Conservation (phyloP, 2,113 vertebrate species). For the Todiramphus saurophagus region DNA sequence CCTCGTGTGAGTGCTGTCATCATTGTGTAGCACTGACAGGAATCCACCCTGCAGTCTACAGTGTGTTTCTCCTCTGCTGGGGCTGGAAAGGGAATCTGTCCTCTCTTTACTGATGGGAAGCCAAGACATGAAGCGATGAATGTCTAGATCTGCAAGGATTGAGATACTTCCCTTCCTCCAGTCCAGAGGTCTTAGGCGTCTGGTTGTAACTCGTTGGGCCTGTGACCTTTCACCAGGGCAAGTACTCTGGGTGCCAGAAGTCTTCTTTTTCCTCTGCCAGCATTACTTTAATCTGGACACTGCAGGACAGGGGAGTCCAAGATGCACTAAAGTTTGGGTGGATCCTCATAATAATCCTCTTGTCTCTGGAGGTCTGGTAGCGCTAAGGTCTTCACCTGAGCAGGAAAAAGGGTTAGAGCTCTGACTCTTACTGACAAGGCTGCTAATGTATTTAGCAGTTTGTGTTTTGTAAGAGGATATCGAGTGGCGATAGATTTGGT, state of each 20-base stretch:
- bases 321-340: neutral
- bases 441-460: neutral
- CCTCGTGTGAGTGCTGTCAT: fast-evolving
- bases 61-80: neutral
- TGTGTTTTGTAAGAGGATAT: neutral
- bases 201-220: neutral
- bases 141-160: neutral
- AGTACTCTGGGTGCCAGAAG: neutral
- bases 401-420: neutral
- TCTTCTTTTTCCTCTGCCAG: neutral
- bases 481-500: neutral
- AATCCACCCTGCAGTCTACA: neutral
- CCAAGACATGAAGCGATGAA: neutral
- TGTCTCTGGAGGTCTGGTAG: neutral
- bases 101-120: neutral
- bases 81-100: neutral
- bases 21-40: neutral
- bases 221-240: neutral
- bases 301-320: neutral
- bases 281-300: neutral
- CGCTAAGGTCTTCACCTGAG: neutral
- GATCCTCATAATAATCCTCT: neutral
- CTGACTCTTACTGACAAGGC: neutral
- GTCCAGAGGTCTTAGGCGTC: neutral
- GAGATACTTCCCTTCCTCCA: neutral